These are phyloP conservation scores for Atherinosoma microstoma DNA, from an alignment of 2,797 vertebrate genomes.

Conservation along the genomic window DNA sequence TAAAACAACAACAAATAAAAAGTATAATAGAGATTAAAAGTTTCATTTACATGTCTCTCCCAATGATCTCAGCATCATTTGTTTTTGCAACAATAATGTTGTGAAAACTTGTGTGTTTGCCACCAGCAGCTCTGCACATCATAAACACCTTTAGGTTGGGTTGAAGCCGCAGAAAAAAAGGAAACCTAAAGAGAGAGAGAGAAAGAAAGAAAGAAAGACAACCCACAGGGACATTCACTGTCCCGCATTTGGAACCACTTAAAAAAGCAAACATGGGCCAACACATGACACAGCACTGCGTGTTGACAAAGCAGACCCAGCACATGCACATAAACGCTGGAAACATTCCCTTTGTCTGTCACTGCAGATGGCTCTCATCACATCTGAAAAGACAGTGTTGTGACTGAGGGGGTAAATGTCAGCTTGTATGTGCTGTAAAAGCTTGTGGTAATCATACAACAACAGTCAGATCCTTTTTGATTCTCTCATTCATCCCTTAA, in stretches of 20 bases:
- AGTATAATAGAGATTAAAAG: background rate
- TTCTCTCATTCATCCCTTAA: conserved; percentile 12
- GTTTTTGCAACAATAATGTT: conserved; percentile 42
- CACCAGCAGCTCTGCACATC: conserved; percentile 36
- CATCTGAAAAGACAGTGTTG: conserved; percentile 69
- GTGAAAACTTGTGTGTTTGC: conserved; percentile 48
- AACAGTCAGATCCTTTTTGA: conserved; percentile 19
- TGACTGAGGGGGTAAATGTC: conserved; percentile 45
- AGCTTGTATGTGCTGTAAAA: conserved; percentile 35
- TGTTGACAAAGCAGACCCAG: conserved; percentile 67
- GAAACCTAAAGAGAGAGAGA: background rate
- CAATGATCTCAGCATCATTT: background rate
- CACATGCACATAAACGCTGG: conserved; percentile 50
- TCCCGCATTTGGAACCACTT: conserved; percentile 69
- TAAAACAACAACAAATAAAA: background rate
- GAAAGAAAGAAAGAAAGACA: conserved; percentile 7
- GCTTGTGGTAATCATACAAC: conserved; percentile 33
- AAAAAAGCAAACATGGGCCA: conserved; percentile 64
- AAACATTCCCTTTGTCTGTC: conserved; percentile 73
- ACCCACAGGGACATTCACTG: conserved; percentile 22
- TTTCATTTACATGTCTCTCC: background rate
- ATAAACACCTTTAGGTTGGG: conserved; percentile 38
- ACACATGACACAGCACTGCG: conserved; percentile 71
- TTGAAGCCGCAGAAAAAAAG: conserved; percentile 46
- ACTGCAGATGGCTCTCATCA: conserved; percentile 82